Evolutionary conservation across 2,888 invertebrate genomes (phyloP).

Genomic region (Ophonus ardosiacus): DNA sequence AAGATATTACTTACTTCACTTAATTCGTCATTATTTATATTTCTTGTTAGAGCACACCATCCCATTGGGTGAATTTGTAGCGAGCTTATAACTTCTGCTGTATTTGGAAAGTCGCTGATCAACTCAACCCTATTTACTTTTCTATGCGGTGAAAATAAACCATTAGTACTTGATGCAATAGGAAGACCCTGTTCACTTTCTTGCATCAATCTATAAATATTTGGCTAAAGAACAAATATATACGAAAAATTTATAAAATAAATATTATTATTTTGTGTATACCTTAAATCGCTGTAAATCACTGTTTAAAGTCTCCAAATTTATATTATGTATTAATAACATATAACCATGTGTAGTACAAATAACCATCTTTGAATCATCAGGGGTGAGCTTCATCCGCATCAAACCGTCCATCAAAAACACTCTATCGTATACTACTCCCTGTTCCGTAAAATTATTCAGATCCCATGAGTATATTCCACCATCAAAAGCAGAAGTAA

Average conservation of each 20-base stretch:
- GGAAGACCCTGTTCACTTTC: slow-evolving; percentile 89
- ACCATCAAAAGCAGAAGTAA: slow-evolving; percentile 96
- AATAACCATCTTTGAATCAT: slow-evolving; percentile 91
- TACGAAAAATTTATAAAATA: background rate
- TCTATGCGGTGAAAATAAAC: slow-evolving; percentile 86
- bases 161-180: slow-evolving; percentile 87
- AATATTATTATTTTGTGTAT: slow-evolving; percentile 64
- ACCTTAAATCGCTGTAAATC: slow-evolving; percentile 93
- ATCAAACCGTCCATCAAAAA: slow-evolving; percentile 91
- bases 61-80: slow-evolving; percentile 93
- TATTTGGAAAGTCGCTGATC: slow-evolving; percentile 94
- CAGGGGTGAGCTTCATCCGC: slow-evolving; percentile 92
- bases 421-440: slow-evolving; percentile 87
- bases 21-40: slow-evolving; percentile 90
- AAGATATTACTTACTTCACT: slow-evolving; percentile 82
- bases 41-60: slow-evolving; percentile 92
- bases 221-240: slow-evolving; percentile 81
- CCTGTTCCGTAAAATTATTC: slow-evolving; percentile 89
- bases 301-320: slow-evolving; percentile 86
- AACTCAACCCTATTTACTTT: slow-evolving; percentile 92
- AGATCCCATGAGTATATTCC: slow-evolving; percentile 97
- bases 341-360: slow-evolving; percentile 94
- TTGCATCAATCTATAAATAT: slow-evolving; percentile 93
- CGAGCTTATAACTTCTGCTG: slow-evolving; percentile 94
- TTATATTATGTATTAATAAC: slow-evolving; percentile 92